Percentiles rank a stretch among this genome's conserved stretches.
These are phyloP conservation scores for Anhinga anhinga DNA, from an alignment of 2,113 vertebrate genomes.

Conservation along the genomic window DNA sequence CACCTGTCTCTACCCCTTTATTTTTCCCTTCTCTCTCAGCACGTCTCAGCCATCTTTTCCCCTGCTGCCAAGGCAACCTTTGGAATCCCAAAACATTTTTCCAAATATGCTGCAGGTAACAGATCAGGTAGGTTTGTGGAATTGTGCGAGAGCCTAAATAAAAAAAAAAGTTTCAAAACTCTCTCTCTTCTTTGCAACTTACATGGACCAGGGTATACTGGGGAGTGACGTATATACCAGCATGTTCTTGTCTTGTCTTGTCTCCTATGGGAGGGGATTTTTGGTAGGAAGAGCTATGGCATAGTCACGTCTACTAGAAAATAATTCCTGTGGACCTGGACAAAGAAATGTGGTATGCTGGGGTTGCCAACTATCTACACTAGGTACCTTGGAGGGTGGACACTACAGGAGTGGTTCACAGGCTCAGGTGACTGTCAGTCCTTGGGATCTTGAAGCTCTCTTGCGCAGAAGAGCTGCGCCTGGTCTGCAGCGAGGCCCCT, in stretches of 20 bases:
- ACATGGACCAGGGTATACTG: neutral
- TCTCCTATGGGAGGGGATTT: neutral
- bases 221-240: neutral
- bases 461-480: neutral
- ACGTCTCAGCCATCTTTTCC: neutral
- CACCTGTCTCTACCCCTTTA: neutral
- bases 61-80: neutral
- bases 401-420: neutral
- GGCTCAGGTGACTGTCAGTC: neutral
- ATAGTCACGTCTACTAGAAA: neutral
- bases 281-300: neutral
- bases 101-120: neutral
- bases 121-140: neutral
- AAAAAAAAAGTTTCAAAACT: neutral
- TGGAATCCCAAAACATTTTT: neutral
- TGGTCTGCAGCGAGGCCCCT: neutral
- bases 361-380: neutral
- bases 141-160: neutral
- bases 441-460: neutral
- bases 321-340: neutral
- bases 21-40: neutral
- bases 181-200: neutral
- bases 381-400: neutral
- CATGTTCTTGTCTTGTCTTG: neutral
- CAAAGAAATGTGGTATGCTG: neutral